Conservation (phyloP, 2,797 vertebrate species). For the Sebastes iracundus region DNA sequence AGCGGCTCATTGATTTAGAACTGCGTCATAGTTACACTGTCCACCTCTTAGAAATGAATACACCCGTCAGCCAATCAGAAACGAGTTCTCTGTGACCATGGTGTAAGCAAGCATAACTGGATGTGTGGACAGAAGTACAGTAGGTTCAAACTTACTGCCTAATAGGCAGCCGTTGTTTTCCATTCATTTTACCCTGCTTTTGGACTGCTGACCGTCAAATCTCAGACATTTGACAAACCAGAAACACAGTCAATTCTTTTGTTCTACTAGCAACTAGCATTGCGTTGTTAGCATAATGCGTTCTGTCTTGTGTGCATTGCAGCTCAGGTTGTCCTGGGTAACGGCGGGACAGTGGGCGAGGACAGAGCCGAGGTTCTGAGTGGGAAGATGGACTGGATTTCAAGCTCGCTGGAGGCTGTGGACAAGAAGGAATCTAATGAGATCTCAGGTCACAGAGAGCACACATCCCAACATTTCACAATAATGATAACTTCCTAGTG, state of each 20-base stretch:
- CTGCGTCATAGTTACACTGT: not conserved
- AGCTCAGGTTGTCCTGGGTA: constrained; percentile 81
- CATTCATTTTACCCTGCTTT: not conserved
- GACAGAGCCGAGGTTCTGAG: constrained; percentile 83
- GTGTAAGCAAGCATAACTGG: not conserved
- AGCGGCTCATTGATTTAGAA: not conserved
- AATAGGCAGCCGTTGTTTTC: not conserved
- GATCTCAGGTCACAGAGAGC: constrained; percentile 81
- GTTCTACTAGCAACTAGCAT: no score
- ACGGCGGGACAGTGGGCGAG: constrained; percentile 85
- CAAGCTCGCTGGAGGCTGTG: constrained; percentile 84
- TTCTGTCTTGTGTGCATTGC: constrained; percentile 20
- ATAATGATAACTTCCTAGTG: no score
- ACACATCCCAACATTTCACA: not conserved
- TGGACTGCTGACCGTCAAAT: not conserved
- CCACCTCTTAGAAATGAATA: not conserved
- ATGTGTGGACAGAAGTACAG: no score
- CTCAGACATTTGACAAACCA: not conserved
- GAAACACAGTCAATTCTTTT: not conserved
- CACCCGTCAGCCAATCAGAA: not conserved
- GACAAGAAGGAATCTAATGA: constrained; percentile 89
- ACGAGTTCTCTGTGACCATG: not conserved
- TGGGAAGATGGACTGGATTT: constrained; percentile 88
- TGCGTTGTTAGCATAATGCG: not conserved
- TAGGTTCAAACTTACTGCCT: no score